phyloP scores from a whole-genome alignment of 2,888 invertebrate species.

The Sphecodes monilicornis region DNA sequence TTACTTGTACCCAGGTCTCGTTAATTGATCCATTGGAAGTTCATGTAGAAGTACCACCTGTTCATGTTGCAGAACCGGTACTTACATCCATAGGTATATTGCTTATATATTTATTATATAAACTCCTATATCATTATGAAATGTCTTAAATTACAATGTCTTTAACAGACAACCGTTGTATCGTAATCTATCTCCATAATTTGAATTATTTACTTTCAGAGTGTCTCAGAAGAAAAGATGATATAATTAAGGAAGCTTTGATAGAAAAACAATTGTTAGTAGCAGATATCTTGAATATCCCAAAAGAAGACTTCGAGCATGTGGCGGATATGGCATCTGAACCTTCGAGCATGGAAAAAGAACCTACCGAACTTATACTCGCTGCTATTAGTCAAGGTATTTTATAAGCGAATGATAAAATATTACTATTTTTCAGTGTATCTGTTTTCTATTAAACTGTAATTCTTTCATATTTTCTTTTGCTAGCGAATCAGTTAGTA shows the following conservation, averaged over 20 bases:
- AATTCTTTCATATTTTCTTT: conserved; percentile 28
- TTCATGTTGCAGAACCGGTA: conserved; percentile 91
- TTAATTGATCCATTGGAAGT: conserved; percentile 91
- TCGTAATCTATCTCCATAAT: background rate
- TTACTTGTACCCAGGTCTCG: conserved; percentile 86
- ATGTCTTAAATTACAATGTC: background rate
- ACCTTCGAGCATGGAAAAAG: conserved; percentile 85
- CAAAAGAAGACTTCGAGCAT: conserved; percentile 89
- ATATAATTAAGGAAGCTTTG: conserved; percentile 89
- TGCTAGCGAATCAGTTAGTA: conserved; percentile 86
- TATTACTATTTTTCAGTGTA: background rate
- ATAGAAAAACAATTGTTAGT: conserved; percentile 91
- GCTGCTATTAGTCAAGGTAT: conserved; percentile 89
- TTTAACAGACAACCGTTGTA: background rate
- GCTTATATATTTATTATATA: background rate
- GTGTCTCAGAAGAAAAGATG: conserved; percentile 90
- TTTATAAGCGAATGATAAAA: background rate
- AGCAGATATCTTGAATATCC: conserved; percentile 91
- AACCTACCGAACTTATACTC: conserved; percentile 89
- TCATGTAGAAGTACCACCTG: conserved; percentile 89
- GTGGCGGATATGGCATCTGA: conserved; percentile 89
- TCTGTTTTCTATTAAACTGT: background rate
- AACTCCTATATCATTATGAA: background rate
- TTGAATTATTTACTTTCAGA: conserved; percentile 85
- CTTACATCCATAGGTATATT: conserved; percentile 90